These are phyloP conservation scores for Nomada lathburiana DNA, from an alignment of 2,888 invertebrate genomes.

Conservation along the genomic window DNA sequence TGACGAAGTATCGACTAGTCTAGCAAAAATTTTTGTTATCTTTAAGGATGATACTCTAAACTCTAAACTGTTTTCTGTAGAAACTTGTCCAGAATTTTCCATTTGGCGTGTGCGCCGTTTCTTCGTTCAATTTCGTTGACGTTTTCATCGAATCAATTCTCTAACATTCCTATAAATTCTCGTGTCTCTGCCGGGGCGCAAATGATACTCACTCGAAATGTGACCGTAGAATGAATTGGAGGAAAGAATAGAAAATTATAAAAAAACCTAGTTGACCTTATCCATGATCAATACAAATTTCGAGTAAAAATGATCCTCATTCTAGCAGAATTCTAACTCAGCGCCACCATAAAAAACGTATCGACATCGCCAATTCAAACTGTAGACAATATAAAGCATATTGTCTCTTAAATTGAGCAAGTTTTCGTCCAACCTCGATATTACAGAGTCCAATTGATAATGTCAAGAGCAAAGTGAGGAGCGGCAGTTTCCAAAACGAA, in stretches of 20 bases:
- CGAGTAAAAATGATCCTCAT: not conserved
- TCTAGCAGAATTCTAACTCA: not conserved
- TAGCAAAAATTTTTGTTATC: constrained; percentile 51
- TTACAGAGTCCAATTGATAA: constrained; percentile 6
- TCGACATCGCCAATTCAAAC: not conserved
- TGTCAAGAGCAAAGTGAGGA: not conserved
- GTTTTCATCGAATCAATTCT: not conserved
- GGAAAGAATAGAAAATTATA: not conserved
- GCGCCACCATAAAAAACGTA: not conserved
- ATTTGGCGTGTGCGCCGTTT: constrained; percentile 64
- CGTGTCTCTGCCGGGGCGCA: constrained; percentile 42
- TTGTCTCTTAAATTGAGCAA: constrained; percentile 39
- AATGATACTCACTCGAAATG: constrained; percentile 54
- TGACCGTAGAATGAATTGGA: not conserved
- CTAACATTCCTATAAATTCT: constrained; percentile 9
- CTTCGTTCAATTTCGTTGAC: constrained; percentile 40
- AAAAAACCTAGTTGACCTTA: not conserved
- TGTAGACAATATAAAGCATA: not conserved
- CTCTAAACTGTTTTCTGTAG: constrained; percentile 46
- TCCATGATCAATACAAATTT: not conserved
- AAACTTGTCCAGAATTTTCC: constrained; percentile 46
- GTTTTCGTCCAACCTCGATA: constrained; percentile 29
- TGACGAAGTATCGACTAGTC: constrained; percentile 50
- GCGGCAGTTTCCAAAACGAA: not conserved
- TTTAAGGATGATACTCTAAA: constrained; percentile 56